These are phyloP conservation scores for Catotricha subobsoleta DNA, from an alignment of 2,888 invertebrate species.

Conservation along the genomic window DNA sequence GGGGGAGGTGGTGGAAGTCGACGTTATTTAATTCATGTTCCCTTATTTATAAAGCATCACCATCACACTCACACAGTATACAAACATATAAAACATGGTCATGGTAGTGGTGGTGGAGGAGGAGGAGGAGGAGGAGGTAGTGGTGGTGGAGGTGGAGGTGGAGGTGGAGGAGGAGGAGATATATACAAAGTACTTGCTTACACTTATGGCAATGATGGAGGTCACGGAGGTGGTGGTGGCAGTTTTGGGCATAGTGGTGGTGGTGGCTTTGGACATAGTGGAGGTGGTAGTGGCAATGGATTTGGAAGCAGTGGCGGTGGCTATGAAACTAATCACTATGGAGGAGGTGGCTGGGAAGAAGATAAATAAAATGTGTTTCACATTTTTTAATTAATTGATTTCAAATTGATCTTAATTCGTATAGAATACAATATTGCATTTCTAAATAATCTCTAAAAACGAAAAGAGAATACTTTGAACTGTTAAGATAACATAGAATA, in stretches of 20 bases:
- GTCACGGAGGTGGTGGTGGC: background rate
- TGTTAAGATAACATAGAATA: too few relatives aligned
- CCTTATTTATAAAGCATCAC: constrained; percentile 1
- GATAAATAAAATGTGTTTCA: too few relatives aligned
- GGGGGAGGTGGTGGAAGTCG: constrained; percentile 1
- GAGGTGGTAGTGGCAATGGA: too few relatives aligned
- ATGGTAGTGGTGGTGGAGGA: background rate
- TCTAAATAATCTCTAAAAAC: too few relatives aligned
- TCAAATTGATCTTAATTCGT: too few relatives aligned
- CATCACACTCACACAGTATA: constrained; percentile 5
- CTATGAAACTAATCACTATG: constrained; percentile 3
- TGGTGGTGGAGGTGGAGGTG: background rate
- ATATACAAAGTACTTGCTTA: background rate
- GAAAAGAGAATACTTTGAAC: too few relatives aligned
- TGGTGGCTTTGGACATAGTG: too few relatives aligned
- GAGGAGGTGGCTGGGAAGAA: background rate
- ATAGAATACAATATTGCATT: too few relatives aligned
- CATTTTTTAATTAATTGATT: too few relatives aligned
- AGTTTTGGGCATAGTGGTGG: too few relatives aligned
- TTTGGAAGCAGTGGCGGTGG: background rate
- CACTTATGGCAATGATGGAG: background rate
- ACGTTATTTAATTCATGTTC: constrained; percentile 1
- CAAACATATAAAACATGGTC: constrained; percentile 1
- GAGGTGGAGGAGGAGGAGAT: too few relatives aligned
- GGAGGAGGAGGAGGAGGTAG: background rate